A percentile compares a stretch with the other conserved stretches of the same genome.
These are phyloP conservation scores for Nephrotoma flavescens DNA, from an alignment of 2,888 invertebrate species.

Conservation along the genomic window DNA sequence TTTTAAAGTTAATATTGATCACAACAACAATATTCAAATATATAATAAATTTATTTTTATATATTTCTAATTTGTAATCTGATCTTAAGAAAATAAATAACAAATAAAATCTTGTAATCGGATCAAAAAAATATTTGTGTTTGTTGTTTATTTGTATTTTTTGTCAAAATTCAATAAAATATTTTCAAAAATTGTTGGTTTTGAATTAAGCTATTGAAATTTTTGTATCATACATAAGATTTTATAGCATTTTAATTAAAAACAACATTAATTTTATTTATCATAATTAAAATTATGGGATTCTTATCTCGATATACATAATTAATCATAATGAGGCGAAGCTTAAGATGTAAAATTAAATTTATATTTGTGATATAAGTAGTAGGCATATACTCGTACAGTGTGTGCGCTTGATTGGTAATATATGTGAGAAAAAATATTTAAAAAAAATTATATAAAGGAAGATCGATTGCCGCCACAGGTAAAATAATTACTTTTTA, in stretches of 20 bases:
- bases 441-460: neutral
- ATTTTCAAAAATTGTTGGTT: neutral
- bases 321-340: neutral
- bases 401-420: neutral
- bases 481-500: neutral
- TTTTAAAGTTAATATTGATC: neutral
- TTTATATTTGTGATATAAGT: no score
- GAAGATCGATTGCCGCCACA: neutral
- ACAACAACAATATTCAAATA: neutral
- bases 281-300: neutral
- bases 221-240: neutral
- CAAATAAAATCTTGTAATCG: neutral
- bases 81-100: neutral
- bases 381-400: no score
- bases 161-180: neutral
- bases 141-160: neutral
- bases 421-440: neutral
- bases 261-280: neutral
- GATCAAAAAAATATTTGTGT: neutral
- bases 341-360: neutral
- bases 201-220: neutral
- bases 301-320: neutral
- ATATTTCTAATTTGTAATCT: neutral
- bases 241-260: neutral
- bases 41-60: neutral